A percentile compares a stretch with the other conserved stretches of the same genome.
These are phyloP conservation scores for Arrhopalites spinosus DNA, from an alignment of 2,888 invertebrate genomes.

Conservation along the genomic window DNA sequence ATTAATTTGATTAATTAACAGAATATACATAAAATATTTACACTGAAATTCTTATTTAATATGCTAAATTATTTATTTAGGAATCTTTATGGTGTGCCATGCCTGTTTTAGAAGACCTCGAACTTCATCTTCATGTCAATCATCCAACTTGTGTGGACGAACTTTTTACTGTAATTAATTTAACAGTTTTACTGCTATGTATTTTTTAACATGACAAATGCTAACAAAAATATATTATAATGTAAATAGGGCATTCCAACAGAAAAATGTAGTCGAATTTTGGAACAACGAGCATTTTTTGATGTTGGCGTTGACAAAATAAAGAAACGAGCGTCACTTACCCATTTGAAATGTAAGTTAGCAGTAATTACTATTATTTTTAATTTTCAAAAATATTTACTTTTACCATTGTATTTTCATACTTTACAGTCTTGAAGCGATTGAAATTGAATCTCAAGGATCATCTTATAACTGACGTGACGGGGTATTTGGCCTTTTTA, in stretches of 20 bases:
- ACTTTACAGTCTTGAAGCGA: slow-evolving; percentile 10
- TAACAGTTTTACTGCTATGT: too few species aligned
- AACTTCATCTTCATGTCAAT: slow-evolving; percentile 22
- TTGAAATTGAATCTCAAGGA: slow-evolving; percentile 19
- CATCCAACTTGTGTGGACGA: slow-evolving; percentile 5
- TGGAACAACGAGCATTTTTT: slow-evolving; percentile 27
- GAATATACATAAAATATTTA: too few species aligned
- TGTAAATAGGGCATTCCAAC: slow-evolving; percentile 20
- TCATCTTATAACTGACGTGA: slow-evolving; percentile 46
- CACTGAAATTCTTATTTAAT: too few species aligned
- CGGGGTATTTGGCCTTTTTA: slow-evolving; percentile 48
- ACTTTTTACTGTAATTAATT: slow-evolving; percentile 5
- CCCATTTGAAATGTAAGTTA: slow-evolving; percentile 22
- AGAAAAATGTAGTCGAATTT: slow-evolving; percentile 21
- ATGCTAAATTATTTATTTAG: background rate
- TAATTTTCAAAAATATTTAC: background rate
- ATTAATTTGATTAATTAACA: too few species aligned
- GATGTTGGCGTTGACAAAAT: slow-evolving; percentile 23
- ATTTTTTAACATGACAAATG: too few species aligned
- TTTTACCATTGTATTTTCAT: background rate
- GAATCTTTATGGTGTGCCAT: slow-evolving; percentile 32
- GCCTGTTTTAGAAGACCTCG: slow-evolving; percentile 27
- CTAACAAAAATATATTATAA: too few species aligned
- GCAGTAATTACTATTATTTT: background rate
- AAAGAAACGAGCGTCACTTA: slow-evolving; percentile 12